Conservation (phyloP, 1,140 invertebrate species). For the Pseudomyrmex pallidus region DNA sequence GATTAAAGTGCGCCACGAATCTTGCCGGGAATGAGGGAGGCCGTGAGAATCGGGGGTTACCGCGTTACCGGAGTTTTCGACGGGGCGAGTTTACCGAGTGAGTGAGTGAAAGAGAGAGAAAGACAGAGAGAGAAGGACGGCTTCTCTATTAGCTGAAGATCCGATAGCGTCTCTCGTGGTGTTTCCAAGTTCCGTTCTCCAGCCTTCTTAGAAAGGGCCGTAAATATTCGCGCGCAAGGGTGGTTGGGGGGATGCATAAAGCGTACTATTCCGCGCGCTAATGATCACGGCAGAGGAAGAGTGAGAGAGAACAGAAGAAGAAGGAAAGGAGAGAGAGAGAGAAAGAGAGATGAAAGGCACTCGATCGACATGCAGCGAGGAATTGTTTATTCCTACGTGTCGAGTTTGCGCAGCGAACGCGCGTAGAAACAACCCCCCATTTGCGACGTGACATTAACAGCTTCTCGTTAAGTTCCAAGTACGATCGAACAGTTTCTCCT, state of each 20-base stretch:
- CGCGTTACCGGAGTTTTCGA: slow-evolving; percentile 44
- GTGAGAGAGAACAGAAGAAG: neutral
- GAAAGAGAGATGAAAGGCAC: neutral
- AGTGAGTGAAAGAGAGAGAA: too few species aligned
- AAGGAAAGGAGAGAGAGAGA: neutral
- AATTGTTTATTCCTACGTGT: slow-evolving; percentile 57
- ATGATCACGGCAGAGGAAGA: slow-evolving; percentile 60
- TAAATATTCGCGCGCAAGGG: slow-evolving; percentile 71
- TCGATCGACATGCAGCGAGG: slow-evolving; percentile 41
- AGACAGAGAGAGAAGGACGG: neutral
- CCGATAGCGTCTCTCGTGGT: slow-evolving; percentile 48
- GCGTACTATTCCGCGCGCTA: slow-evolving; percentile 62
- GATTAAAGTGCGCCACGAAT: slow-evolving; percentile 47
- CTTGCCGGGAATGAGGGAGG: slow-evolving; percentile 27
- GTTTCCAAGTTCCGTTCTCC: slow-evolving; percentile 43
- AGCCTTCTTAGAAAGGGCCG: slow-evolving; percentile 64
- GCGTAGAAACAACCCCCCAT: slow-evolving; percentile 51
- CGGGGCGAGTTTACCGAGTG: slow-evolving; percentile 24
- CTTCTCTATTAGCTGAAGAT: slow-evolving; percentile 53
- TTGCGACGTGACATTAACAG: slow-evolving; percentile 68
- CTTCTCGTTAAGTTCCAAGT: slow-evolving; percentile 65
- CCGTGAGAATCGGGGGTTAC: slow-evolving; percentile 33
- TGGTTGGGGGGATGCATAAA: slow-evolving; percentile 58
- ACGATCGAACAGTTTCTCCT: slow-evolving; percentile 60
- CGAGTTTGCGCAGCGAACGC: slow-evolving; percentile 6